phyloP scores from a whole-genome alignment of 2,797 vertebrate genomes.

The Pangasius sanitwongsei region DNA sequence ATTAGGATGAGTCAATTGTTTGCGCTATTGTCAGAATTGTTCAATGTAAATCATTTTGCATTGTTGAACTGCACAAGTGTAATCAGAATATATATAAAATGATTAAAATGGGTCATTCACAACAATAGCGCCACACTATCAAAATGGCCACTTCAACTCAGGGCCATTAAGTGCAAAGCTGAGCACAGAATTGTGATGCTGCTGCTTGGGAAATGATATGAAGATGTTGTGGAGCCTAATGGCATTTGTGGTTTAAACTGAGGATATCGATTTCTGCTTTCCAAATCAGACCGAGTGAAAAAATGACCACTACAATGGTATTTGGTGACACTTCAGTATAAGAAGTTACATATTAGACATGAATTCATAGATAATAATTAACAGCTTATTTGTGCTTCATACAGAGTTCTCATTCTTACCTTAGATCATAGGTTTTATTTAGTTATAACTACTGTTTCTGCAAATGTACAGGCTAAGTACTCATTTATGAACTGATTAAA shows the following conservation, averaged over 20 bases:
- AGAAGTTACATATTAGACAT: not conserved
- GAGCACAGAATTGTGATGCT: constrained; percentile 42
- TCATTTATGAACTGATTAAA: not conserved
- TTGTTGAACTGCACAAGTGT: not conserved
- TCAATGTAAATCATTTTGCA: not conserved
- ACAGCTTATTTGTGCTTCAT: not conserved
- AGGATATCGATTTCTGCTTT: not conserved
- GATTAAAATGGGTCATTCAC: constrained; percentile 39
- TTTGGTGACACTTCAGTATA: not conserved
- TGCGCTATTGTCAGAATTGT: constrained; percentile 58
- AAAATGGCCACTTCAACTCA: constrained; percentile 41
- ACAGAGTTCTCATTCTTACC: not conserved
- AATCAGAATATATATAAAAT: not conserved
- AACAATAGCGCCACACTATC: constrained; percentile 54
- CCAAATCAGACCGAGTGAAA: not conserved
- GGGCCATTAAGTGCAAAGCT: constrained; percentile 41
- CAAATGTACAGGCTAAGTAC: too few species aligned
- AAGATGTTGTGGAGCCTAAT: constrained; percentile 43
- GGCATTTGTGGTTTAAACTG: not conserved
- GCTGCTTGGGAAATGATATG: constrained; percentile 55
- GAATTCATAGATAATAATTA: not conserved
- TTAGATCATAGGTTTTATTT: not conserved
- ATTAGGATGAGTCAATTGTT: constrained; percentile 43
- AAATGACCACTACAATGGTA: not conserved
- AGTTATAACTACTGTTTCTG: not conserved